Evolutionary conservation across 2,888 invertebrate genomes (phyloP).

Genomic region (Linyphia triangularis): DNA sequence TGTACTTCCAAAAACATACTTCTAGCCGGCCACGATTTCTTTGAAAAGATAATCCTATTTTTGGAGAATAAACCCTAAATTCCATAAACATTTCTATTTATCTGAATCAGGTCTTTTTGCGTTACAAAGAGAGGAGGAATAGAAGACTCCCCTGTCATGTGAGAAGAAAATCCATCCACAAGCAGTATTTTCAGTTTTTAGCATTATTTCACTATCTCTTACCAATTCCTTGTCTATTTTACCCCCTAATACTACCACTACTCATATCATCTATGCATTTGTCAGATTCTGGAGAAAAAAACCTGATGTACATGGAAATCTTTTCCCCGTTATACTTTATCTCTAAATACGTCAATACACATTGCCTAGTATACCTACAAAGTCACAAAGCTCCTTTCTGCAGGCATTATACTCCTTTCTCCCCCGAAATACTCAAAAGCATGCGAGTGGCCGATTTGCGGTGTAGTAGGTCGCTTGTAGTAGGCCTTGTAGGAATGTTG

Average conservation of each 20-base stretch:
- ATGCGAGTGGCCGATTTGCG: constrained; percentile 48
- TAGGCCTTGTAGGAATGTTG: neutral
- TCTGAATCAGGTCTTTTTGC: constrained; percentile 7
- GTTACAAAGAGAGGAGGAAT: neutral
- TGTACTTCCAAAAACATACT: too few species aligned
- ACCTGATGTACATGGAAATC: constrained; percentile 32
- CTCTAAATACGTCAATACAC: constrained; percentile 8
- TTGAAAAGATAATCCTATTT: neutral
- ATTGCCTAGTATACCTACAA: constrained; percentile 22
- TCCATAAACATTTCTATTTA: constrained; percentile 16
- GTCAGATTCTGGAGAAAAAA: constrained; percentile 32
- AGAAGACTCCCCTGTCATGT: neutral
- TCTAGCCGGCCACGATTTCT: neutral
- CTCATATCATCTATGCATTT: constrained; percentile 26
- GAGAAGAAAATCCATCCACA: constrained; percentile 5
- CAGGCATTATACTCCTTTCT: constrained; percentile 14
- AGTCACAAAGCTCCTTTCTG: constrained; percentile 65
- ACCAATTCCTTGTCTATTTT: constrained; percentile 35
- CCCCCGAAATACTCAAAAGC: constrained; percentile 21
- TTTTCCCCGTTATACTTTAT: constrained; percentile 25
- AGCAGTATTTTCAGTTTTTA: neutral
- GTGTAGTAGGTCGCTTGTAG: neutral
- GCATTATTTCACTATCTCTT: neutral
- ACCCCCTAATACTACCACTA: constrained; percentile 16
- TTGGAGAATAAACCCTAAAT: neutral